These are phyloP conservation scores for Microtus pennsylvanicus DNA, from an alignment of 2,113 vertebrate genomes.

Conservation along the genomic window DNA sequence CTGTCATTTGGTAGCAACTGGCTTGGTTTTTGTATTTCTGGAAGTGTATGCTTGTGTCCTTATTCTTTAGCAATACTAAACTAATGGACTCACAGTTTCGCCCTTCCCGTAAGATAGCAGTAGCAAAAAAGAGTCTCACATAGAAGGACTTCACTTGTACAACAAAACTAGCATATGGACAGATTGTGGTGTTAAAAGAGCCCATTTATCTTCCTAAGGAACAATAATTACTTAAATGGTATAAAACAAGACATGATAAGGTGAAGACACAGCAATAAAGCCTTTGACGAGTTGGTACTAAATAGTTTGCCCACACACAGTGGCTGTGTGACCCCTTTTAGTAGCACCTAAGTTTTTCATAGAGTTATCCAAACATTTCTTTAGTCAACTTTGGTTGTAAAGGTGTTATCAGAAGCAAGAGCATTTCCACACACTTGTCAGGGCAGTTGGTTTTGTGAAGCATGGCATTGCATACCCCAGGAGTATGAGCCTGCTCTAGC, in stretches of 20 bases:
- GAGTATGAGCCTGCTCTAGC: constrained; percentile 71
- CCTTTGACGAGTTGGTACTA: constrained; percentile 72
- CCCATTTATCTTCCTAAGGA: constrained; percentile 67
- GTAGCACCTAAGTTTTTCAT: constrained; percentile 52
- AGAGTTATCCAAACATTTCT: constrained; percentile 71
- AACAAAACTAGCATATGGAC: constrained; percentile 71
- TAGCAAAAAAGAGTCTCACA: constrained; percentile 50
- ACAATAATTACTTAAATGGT: constrained; percentile 72
- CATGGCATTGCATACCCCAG: constrained; percentile 63
- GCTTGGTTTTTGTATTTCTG: constrained; percentile 77
- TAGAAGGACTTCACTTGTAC: constrained; percentile 68
- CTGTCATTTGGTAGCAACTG: constrained; percentile 70
- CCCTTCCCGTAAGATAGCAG: constrained; percentile 50
- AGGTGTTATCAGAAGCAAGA: constrained; percentile 78
- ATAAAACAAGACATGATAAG: constrained; percentile 78
- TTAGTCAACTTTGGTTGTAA: constrained; percentile 73
- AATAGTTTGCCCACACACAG: constrained; percentile 71
- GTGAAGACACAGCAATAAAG: constrained; percentile 74
- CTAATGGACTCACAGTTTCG: constrained; percentile 74
- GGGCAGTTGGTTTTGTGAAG: constrained; percentile 77
- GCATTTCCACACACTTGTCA: constrained; percentile 80
- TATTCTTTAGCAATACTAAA: constrained; percentile 74
- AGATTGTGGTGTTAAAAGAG: constrained; percentile 72
- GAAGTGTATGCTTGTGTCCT: constrained; percentile 76
- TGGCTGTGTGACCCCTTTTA: constrained; percentile 63